Conservation (phyloP, 2,888 invertebrate genomes). For the Platycheirus rosarum region DNA sequence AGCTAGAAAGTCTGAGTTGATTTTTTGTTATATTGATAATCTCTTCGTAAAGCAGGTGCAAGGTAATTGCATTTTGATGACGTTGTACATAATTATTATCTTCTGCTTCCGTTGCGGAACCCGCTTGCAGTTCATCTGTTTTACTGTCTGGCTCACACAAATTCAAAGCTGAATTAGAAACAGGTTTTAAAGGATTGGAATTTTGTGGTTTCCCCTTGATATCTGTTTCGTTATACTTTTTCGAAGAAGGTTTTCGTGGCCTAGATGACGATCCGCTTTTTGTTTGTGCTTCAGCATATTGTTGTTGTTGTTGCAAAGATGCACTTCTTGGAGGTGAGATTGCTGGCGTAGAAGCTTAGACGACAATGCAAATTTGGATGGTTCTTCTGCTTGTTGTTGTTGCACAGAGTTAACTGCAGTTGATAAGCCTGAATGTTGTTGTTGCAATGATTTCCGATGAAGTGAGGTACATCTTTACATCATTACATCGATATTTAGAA, state of each 20-base stretch:
- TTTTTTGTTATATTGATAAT: constrained; percentile 13
- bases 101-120: not conserved
- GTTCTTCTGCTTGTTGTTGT: constrained; percentile 17
- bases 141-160: not conserved
- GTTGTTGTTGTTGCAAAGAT: too few species aligned
- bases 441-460: constrained; percentile 25
- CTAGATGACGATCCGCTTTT: too few species aligned
- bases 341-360: too few species aligned
- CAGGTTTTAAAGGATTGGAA: too few species aligned
- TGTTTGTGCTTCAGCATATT: too few species aligned
- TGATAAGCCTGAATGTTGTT: constrained; percentile 21
- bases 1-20: not conserved
- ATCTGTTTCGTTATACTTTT: too few species aligned
- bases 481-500: constrained; percentile 29
- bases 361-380: not conserved
- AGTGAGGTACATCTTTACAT: constrained; percentile 22
- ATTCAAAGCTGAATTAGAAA: constrained; percentile 6
- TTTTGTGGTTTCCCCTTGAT: too few species aligned
- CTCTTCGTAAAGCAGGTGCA: constrained; percentile 12
- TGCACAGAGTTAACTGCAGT: constrained; percentile 3
- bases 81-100: not conserved
- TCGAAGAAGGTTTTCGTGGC: too few species aligned
- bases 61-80: constrained; percentile 8
- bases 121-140: not conserved
- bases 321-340: too few species aligned